Evolutionary conservation across 2,888 invertebrate species (phyloP).

Genomic region (Erebia ligea): DNA sequence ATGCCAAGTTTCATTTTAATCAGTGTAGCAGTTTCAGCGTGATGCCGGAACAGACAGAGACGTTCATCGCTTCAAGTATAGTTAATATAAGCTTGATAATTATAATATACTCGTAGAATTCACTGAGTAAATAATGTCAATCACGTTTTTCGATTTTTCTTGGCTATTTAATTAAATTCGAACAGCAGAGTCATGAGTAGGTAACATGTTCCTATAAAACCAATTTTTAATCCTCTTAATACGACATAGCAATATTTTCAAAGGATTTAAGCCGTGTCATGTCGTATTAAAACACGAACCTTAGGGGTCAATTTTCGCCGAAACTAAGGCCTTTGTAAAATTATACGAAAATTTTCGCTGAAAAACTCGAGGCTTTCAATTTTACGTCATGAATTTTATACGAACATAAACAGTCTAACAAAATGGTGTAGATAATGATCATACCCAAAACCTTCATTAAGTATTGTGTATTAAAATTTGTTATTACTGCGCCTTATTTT

Average conservation of each 20-base stretch:
- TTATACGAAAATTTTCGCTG: slow-evolving; percentile 24
- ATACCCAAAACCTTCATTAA: background rate
- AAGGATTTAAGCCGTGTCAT: slow-evolving; percentile 24
- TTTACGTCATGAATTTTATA: slow-evolving; percentile 27
- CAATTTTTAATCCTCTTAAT: slow-evolving; percentile 3
- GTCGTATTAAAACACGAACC: slow-evolving; percentile 29
- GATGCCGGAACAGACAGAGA: too few relatives aligned
- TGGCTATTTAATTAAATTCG: too few relatives aligned
- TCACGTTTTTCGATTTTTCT: too few relatives aligned
- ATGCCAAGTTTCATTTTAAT: too few relatives aligned
- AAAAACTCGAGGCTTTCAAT: slow-evolving; percentile 27
- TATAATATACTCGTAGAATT: too few relatives aligned
- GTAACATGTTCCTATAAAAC: background rate
- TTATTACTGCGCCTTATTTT: background rate
- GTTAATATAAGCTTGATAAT: too few relatives aligned
- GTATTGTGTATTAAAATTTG: background rate
- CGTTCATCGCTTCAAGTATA: too few relatives aligned
- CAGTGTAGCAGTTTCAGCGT: too few relatives aligned
- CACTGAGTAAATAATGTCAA: too few relatives aligned
- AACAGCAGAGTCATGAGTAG: too few relatives aligned
- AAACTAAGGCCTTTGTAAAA: slow-evolving; percentile 27
- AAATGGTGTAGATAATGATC: background rate
- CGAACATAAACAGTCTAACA: slow-evolving; percentile 23
- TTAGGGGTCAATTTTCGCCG: slow-evolving; percentile 28
- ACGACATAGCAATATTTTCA: slow-evolving; percentile 26